phyloP scores from a whole-genome alignment of 2,113 vertebrate species.

The Chamaetylas fuelleborni region DNA sequence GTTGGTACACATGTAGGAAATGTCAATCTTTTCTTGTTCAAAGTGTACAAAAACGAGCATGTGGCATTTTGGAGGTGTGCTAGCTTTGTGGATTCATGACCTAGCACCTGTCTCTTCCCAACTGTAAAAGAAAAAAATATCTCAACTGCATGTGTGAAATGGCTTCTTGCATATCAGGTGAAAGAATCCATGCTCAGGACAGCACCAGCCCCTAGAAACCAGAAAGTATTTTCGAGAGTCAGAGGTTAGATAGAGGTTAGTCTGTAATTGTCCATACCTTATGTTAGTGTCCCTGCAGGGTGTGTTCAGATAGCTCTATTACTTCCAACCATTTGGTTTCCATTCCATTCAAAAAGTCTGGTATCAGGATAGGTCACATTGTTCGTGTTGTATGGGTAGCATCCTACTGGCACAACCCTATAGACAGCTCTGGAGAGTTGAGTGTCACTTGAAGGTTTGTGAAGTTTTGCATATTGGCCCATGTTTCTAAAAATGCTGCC shows the following conservation, averaged over 20 bases:
- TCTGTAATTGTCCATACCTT: not conserved
- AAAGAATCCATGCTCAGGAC: not conserved
- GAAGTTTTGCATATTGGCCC: not conserved
- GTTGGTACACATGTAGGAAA: not conserved
- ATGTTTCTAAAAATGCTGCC: not conserved
- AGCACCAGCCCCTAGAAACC: not conserved
- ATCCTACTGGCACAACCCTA: not conserved
- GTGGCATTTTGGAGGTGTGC: not conserved
- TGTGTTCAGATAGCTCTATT: not conserved
- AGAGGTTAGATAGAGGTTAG: not conserved
- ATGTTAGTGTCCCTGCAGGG: not conserved
- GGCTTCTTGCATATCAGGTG: not conserved
- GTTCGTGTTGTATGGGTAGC: accelerated
- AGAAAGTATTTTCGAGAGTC: not conserved
- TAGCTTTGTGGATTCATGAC: not conserved
- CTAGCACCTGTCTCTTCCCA: not conserved
- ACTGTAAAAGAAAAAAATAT: not conserved
- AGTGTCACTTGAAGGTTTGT: not conserved
- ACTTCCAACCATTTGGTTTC: not conserved
- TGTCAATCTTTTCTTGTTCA: not conserved
- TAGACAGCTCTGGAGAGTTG: not conserved
- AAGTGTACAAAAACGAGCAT: not conserved
- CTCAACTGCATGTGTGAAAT: not conserved
- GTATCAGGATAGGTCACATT: not conserved
- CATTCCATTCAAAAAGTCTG: not conserved